Percentiles rank a stretch among this genome's conserved stretches.
Conservation (phyloP, 2,113 vertebrate genomes). For the Acrocephalus kingi region DNA sequence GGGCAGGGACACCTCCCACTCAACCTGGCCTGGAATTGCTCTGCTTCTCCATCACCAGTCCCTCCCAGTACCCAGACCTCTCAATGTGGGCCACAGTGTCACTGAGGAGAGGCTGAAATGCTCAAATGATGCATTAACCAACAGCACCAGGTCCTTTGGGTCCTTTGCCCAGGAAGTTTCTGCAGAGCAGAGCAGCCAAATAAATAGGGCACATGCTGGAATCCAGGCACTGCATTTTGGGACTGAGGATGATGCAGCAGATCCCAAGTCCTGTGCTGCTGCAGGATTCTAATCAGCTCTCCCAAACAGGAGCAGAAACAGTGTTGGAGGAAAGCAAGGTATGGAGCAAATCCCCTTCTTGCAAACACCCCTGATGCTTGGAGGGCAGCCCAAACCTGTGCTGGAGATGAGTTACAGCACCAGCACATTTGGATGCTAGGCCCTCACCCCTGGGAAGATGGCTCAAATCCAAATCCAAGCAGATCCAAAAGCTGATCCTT, state of each 20-base stretch:
- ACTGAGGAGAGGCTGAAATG: neutral
- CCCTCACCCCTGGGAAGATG: neutral
- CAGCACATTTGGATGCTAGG: accelerated
- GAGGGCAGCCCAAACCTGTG: neutral
- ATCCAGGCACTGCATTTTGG: neutral
- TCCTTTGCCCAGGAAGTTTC: neutral
- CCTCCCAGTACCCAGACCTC: neutral
- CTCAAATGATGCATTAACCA: neutral
- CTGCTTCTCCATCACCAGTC: neutral
- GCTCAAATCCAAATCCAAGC: neutral
- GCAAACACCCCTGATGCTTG: neutral
- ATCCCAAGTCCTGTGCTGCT: neutral
- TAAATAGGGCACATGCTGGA: neutral
- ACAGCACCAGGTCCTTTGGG: neutral
- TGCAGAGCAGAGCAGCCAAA: neutral
- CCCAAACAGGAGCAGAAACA: neutral
- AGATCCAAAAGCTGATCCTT: neutral
- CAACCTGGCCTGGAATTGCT: neutral
- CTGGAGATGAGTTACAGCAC: neutral
- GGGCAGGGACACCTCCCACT: neutral
- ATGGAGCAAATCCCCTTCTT: neutral
- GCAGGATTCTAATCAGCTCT: neutral
- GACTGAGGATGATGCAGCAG: neutral
- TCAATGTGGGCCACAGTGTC: neutral
- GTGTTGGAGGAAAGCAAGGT: neutral